phyloP scores from a whole-genome alignment of 2,797 vertebrate species.

The Apogon talboti region DNA sequence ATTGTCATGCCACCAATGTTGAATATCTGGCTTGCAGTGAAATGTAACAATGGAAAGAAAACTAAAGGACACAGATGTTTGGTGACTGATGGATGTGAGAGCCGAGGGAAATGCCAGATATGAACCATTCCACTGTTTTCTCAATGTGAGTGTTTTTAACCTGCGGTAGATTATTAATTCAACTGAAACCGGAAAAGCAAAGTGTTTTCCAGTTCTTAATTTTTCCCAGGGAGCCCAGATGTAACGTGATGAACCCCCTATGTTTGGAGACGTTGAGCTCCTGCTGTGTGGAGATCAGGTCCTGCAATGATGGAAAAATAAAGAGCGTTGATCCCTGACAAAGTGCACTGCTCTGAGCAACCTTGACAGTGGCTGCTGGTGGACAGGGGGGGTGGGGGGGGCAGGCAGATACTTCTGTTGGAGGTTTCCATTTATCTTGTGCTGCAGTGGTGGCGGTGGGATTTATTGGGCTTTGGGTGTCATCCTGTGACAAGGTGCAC shows the following conservation, averaged over 20 bases:
- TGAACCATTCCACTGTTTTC: constrained; percentile 13
- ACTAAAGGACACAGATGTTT: constrained; percentile 8
- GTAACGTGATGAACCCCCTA: constrained; percentile 13
- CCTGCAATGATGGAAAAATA: too few relatives aligned
- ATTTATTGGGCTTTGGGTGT: constrained; percentile 82
- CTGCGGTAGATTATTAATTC: constrained; percentile 46
- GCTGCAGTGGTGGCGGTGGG: constrained; percentile 51
- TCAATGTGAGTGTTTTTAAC: constrained; percentile 3
- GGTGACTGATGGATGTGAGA: background rate
- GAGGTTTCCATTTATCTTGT: constrained; percentile 75
- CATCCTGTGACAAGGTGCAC: constrained; percentile 79
- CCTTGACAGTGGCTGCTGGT: constrained; percentile 70
- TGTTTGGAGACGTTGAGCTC: constrained; percentile 23
- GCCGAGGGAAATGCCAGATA: background rate
- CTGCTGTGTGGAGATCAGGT: constrained; percentile 18
- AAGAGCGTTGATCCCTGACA: constrained; percentile 12
- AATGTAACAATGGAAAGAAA: constrained; percentile 40
- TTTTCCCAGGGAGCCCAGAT: constrained; percentile 42
- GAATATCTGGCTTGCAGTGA: constrained; percentile 52
- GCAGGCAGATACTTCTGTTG: constrained; percentile 34
- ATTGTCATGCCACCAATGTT: constrained; percentile 27
- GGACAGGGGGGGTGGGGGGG: constrained; percentile 14
- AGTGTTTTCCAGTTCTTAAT: background rate
- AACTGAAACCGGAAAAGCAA: constrained; percentile 40
- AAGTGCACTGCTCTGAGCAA: constrained; percentile 53